Percentiles rank a stretch among this genome's conserved stretches.
Evolutionary conservation across 2,888 invertebrate genomes (phyloP).

Genomic region (Ellobium chinense): DNA sequence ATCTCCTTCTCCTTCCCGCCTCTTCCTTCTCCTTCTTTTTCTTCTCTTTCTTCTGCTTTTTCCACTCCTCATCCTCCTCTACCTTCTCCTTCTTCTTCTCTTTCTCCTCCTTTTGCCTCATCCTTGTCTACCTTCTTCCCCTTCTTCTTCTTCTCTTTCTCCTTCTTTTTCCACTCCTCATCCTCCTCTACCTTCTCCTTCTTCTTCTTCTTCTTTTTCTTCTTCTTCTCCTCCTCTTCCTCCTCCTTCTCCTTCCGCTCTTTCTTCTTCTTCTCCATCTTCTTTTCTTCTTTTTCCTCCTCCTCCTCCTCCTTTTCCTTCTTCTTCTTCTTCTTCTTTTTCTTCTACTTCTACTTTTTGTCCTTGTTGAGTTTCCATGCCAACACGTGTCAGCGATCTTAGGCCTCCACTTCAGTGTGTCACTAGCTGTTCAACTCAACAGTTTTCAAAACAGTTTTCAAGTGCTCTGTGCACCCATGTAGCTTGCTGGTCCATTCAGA

Average conservation of each 20-base stretch:
- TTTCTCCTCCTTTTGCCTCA: slow-evolving; percentile 39
- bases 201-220: not conserved
- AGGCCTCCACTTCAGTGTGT: not conserved
- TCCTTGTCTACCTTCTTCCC: slow-evolving; percentile 53
- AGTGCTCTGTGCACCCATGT: too few relatives aligned
- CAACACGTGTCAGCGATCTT: not conserved
- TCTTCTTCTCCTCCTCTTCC: slow-evolving; percentile 16
- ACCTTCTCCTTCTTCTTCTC: slow-evolving; percentile 31
- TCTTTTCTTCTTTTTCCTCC: slow-evolving; percentile 30
- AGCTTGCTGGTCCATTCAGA: too few relatives aligned
- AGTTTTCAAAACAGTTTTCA: too few relatives aligned
- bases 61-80: slow-evolving; percentile 28
- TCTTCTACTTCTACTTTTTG: not conserved
- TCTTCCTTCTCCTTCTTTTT: not conserved
- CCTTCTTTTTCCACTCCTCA: not conserved
- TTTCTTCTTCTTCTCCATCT: not conserved
- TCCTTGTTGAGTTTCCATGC: not conserved
- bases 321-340: not conserved
- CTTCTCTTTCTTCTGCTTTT: slow-evolving; percentile 16
- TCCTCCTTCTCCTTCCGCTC: slow-evolving; percentile 1
- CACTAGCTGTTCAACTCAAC: too few relatives aligned
- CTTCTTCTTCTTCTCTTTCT: slow-evolving; percentile 36
- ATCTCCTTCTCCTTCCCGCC: slow-evolving; percentile 19
- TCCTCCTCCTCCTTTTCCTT: slow-evolving; percentile 18
- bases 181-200: not conserved